phyloP scores from a whole-genome alignment of 2,797 vertebrate species.

The Lagodon rhomboides region DNA sequence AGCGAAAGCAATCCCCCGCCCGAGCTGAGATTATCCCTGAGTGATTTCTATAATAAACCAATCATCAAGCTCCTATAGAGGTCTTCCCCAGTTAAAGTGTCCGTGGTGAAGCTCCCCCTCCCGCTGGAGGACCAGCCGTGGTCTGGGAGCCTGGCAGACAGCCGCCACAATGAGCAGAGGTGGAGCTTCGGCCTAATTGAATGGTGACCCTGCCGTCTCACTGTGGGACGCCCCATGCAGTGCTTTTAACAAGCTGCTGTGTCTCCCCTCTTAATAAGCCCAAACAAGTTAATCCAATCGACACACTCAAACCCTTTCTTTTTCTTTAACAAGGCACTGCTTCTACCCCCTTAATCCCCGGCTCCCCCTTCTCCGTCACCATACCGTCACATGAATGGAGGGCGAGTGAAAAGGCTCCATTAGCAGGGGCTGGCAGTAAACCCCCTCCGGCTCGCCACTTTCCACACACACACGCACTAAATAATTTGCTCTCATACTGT shows the following conservation, averaged over 20 bases:
- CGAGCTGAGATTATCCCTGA: neutral
- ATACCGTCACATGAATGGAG: constrained; percentile 82
- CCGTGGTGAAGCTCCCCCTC: constrained; percentile 28
- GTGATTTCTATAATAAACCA: constrained; percentile 24
- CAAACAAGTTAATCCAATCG: constrained; percentile 91
- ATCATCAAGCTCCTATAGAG: constrained; percentile 10
- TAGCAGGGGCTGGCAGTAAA: constrained; percentile 74
- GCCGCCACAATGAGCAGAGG: constrained; percentile 68
- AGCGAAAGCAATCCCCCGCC: neutral
- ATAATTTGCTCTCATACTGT: constrained; percentile 77
- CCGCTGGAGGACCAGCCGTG: constrained; percentile 42
- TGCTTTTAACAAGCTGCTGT: constrained; percentile 87
- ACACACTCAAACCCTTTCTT: constrained; percentile 88
- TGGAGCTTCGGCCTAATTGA: constrained; percentile 79
- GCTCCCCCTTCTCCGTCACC: constrained; percentile 77
- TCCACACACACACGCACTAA: constrained; percentile 74
- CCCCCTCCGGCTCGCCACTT: constrained; percentile 68
- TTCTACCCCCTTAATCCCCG: constrained; percentile 84
- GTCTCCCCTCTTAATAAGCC: constrained; percentile 88
- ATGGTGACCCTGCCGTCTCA: constrained; percentile 83
- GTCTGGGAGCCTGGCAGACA: constrained; percentile 69
- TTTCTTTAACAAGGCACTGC: constrained; percentile 87
- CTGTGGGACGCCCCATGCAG: constrained; percentile 84
- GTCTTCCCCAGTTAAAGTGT: constrained; percentile 30
- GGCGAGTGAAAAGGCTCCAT: constrained; percentile 83